A percentile compares a stretch with the other conserved stretches of the same genome.
phyloP scores from a whole-genome alignment of 2,888 invertebrate genomes.

The Sturmia bella region DNA sequence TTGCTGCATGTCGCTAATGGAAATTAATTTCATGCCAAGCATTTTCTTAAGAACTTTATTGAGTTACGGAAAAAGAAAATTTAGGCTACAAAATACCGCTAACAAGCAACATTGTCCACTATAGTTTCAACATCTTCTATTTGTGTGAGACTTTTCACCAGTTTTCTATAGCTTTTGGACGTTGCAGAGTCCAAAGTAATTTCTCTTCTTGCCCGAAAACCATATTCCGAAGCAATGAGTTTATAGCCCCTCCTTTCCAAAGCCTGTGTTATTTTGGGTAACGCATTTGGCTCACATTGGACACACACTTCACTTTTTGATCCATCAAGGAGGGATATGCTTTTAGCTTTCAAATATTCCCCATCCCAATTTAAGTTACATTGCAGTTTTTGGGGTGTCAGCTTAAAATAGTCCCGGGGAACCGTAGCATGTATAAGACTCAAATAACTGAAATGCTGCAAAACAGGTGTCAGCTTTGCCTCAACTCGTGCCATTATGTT shows the following conservation, averaged over 20 bases:
- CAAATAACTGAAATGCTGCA: conserved; percentile 70
- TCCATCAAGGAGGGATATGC: conserved; percentile 67
- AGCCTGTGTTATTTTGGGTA: conserved; percentile 63
- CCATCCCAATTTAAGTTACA: conserved; percentile 70
- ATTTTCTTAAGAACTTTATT: not conserved
- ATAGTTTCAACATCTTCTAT: conserved; percentile 72
- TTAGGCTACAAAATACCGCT: not conserved
- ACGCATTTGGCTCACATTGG: conserved; percentile 70
- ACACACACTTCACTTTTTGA: conserved; percentile 71
- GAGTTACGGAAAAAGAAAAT: not conserved
- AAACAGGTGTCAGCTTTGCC: conserved; percentile 68
- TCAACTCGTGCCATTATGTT: conserved; percentile 62
- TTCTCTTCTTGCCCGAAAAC: conserved; percentile 66
- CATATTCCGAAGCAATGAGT: conserved; percentile 70
- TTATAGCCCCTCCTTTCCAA: conserved; percentile 71
- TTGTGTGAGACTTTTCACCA: conserved; percentile 68
- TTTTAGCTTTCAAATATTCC: conserved; percentile 67
- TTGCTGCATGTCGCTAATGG: no score
- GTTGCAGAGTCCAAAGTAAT: conserved; percentile 65
- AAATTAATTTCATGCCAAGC: no score
- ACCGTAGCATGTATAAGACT: conserved; percentile 72
- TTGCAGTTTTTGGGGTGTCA: not conserved
- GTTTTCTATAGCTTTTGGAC: conserved; percentile 67
- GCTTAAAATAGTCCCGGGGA: conserved; percentile 39
- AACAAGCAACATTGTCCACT: conserved; percentile 74